A percentile compares a stretch with the other conserved stretches of the same genome.
phyloP scores from a whole-genome alignment of 2,888 invertebrate species.

The Microdon myrmicae region DNA sequence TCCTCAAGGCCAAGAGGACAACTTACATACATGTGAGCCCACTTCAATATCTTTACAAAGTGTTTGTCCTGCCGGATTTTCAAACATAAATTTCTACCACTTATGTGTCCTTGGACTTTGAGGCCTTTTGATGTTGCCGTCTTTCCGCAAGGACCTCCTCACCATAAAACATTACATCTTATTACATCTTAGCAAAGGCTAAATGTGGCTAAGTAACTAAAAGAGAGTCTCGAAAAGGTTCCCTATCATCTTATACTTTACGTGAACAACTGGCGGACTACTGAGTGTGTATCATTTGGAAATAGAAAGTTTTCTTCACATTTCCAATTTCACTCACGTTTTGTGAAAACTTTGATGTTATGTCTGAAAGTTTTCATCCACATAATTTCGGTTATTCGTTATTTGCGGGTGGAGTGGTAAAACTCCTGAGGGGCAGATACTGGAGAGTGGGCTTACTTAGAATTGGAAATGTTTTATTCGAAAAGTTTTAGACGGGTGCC shows the following conservation, averaged over 20 bases:
- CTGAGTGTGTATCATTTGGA: constrained; percentile 51
- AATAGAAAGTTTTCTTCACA: constrained; percentile 45
- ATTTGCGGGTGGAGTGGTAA: constrained; percentile 30
- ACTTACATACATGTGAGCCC: no score
- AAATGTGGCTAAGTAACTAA: constrained; percentile 46
- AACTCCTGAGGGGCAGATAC: neutral
- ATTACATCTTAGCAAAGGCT: constrained; percentile 39
- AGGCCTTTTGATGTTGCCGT: neutral
- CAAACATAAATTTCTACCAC: constrained; percentile 15
- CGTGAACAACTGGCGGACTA: no score
- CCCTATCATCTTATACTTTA: no score
- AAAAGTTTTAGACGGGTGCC: constrained; percentile 33
- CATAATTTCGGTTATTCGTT: constrained; percentile 51
- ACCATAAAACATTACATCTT: constrained; percentile 12
- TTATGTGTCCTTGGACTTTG: neutral
- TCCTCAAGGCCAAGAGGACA: neutral
- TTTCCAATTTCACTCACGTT: constrained; percentile 51
- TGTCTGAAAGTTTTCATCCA: constrained; percentile 52
- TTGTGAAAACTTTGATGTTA: constrained; percentile 52
- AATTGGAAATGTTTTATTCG: constrained; percentile 50
- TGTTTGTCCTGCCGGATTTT: no score
- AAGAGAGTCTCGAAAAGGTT: no score
- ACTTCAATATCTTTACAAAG: no score
- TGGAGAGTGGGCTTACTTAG: constrained; percentile 20
- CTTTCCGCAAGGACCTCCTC: constrained; percentile 1